Conservation (phyloP, 2,113 vertebrate species). For the Melanocharis versteri region DNA sequence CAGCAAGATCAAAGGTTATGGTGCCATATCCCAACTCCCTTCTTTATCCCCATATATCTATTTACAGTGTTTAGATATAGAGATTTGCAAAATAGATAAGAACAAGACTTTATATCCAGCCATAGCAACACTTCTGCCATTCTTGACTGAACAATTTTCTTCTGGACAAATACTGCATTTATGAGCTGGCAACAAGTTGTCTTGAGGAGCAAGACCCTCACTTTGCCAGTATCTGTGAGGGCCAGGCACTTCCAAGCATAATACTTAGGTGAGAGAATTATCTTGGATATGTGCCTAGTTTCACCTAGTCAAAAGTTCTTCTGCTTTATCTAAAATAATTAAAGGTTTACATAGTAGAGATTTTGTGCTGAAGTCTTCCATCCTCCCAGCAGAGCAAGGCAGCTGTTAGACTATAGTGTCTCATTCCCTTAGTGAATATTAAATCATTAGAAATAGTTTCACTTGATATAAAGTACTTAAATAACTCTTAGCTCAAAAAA, state of each 20-base stretch:
- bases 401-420: neutral
- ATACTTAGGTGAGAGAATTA: neutral
- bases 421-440: conserved; percentile 13
- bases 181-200: neutral
- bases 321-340: neutral
- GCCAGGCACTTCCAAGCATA: neutral
- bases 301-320: neutral
- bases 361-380: neutral
- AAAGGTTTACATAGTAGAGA: neutral
- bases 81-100: neutral
- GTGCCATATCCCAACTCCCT: neutral
- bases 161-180: neutral
- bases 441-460: conserved; percentile 2
- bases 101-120: neutral
- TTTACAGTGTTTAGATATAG: neutral
- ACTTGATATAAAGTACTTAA: conserved; percentile 11
- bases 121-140: neutral
- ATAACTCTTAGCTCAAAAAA: neutral
- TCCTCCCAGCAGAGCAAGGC: neutral
- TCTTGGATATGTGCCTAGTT: neutral
- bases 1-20: neutral
- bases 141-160: neutral
- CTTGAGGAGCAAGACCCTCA: neutral
- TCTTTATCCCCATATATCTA: neutral
- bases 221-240: neutral